Evolutionary conservation across 2,113 vertebrate genomes (phyloP).

Genomic region (Ophthalmotilapia sp.): DNA sequence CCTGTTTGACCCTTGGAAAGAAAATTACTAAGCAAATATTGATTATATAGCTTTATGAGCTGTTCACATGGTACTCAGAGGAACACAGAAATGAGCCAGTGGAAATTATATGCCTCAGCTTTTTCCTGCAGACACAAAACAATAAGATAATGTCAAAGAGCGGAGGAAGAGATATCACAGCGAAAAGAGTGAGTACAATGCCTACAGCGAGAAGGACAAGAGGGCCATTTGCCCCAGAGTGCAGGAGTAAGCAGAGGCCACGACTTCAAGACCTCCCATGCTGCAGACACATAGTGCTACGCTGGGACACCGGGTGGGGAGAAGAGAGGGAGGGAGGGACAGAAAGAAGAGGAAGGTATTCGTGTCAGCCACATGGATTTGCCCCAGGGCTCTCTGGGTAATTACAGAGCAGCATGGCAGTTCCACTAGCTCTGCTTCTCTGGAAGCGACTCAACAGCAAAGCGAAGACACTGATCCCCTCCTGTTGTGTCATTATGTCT

Average conservation of each 20-base stretch:
- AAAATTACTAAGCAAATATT: constrained; percentile 43
- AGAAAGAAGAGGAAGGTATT: constrained; percentile 25
- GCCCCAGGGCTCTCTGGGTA: constrained; percentile 56
- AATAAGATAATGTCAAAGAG: constrained; percentile 6
- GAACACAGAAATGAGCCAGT: neutral
- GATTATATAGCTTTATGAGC: constrained; percentile 3
- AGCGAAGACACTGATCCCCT: constrained; percentile 1
- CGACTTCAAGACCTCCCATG: constrained; percentile 61
- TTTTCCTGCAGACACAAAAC: neutral
- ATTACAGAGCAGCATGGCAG: constrained; percentile 62
- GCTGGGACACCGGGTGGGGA: neutral
- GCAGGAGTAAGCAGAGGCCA: constrained; percentile 14
- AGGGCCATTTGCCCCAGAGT: constrained; percentile 27
- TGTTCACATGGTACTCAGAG: neutral
- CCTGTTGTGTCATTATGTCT: constrained; percentile 15
- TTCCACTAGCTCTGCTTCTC: constrained; percentile 27
- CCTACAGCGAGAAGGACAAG: neutral
- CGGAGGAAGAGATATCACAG: neutral
- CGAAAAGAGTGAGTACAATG: neutral
- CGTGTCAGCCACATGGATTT: constrained; percentile 48
- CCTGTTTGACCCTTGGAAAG: constrained; percentile 40
- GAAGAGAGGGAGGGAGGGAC: neutral
- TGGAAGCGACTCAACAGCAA: constrained; percentile 13
- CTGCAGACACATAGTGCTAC: constrained; percentile 48
- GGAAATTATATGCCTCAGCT: neutral